Conservation (phyloP, 2,797 vertebrate genomes). For the Lophotriccus pileatus region DNA sequence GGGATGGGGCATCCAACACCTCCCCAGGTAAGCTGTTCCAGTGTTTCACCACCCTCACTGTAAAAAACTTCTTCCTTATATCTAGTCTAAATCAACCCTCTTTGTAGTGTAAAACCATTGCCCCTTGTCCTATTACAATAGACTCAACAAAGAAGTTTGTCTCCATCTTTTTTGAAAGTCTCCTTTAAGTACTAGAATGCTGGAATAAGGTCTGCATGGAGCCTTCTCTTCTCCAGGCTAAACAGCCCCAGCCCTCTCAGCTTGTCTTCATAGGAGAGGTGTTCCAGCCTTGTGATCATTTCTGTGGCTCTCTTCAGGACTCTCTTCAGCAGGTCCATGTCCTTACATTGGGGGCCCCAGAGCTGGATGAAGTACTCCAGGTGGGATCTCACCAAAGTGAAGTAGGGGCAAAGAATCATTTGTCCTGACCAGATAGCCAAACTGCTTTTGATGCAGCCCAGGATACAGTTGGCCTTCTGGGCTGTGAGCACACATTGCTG, state of each 20-base stretch:
- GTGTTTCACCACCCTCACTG: neutral
- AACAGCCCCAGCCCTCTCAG: neutral
- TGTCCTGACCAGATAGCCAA: neutral
- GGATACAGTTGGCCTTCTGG: neutral
- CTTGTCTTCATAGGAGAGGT: neutral
- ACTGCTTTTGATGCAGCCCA: neutral
- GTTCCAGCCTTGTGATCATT: neutral
- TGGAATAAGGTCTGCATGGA: neutral
- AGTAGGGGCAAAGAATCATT: neutral
- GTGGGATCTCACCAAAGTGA: neutral
- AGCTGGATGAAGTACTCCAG: neutral
- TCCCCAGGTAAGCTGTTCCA: neutral
- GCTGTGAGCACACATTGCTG: accelerated
- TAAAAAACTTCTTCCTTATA: neutral
- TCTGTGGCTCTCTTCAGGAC: neutral
- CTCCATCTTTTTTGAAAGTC: neutral
- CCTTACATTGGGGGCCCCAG: neutral
- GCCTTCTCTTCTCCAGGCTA: neutral
- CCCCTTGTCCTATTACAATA: neutral
- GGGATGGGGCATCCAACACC: neutral
- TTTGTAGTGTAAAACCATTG: neutral
- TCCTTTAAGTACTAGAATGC: neutral
- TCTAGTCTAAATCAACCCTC: neutral
- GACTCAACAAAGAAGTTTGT: neutral
- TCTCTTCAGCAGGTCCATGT: neutral